A percentile compares a stretch with the other conserved stretches of the same genome.
Conservation (phyloP, 2,888 invertebrate species). For the Pharmacophagus antenor region DNA sequence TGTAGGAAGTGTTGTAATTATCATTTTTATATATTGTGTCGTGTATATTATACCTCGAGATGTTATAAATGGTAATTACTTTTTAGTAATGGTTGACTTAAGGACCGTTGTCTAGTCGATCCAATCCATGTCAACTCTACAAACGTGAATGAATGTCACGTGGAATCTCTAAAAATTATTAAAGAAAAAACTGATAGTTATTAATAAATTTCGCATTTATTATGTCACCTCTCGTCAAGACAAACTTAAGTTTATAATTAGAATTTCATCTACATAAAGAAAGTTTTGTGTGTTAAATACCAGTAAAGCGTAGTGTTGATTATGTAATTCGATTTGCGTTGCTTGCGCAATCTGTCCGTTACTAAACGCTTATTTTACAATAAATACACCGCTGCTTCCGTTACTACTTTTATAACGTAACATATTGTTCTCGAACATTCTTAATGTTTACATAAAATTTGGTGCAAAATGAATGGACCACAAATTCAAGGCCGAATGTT, state of each 20-base stretch:
- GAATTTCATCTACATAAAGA: neutral
- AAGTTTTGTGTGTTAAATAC: slow-evolving; percentile 11
- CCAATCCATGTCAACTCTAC: too few relatives aligned
- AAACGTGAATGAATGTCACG: neutral
- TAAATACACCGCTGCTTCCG: neutral
- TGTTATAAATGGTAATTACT: too few relatives aligned
- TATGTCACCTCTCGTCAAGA: neutral
- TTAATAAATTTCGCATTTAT: neutral
- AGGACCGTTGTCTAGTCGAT: too few relatives aligned
- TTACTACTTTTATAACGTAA: slow-evolving; percentile 3
- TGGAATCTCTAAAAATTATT: neutral
- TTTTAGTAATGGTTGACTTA: too few relatives aligned
- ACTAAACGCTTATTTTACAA: slow-evolving; percentile 2
- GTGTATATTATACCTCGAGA: too few relatives aligned
- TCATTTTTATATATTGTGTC: too few relatives aligned
- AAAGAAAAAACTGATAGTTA: neutral
- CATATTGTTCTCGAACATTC: neutral
- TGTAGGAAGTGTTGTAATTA: too few relatives aligned
- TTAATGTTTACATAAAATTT: slow-evolving; percentile 9
- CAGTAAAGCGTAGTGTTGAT: slow-evolving; percentile 15
- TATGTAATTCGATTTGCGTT: slow-evolving; percentile 11
- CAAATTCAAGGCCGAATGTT: slow-evolving; percentile 10
- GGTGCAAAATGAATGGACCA: neutral
- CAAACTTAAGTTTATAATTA: neutral
- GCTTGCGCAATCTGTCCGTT: slow-evolving; percentile 7